phyloP scores from a whole-genome alignment of 2,888 invertebrate genomes.

The Trissoscelio sp. region DNA sequence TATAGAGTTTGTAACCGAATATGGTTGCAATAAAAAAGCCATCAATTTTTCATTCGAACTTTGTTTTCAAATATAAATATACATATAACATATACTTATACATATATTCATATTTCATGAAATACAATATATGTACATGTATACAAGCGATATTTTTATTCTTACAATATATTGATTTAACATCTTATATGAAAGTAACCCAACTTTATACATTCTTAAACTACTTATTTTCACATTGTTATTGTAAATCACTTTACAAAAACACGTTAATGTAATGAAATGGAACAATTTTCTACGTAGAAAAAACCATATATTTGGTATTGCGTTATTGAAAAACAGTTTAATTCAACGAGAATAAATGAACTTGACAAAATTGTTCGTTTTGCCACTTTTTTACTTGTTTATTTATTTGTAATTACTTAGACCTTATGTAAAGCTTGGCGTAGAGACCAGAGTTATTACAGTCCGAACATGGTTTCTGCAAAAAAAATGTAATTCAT shows the following conservation, averaged over 20 bases:
- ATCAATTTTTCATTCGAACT: too few species aligned
- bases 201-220: constrained; percentile 43
- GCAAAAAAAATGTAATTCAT: constrained; percentile 59
- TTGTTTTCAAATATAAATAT: too few species aligned
- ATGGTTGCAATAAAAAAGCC: too few species aligned
- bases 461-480: constrained; percentile 76
- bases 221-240: constrained; percentile 10
- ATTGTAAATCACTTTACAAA: constrained; percentile 42
- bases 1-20: too few species aligned
- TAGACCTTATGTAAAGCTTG: constrained; percentile 76
- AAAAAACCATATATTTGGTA: constrained; percentile 74
- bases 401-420: constrained; percentile 56
- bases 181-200: constrained; percentile 47
- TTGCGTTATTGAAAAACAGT: constrained; percentile 73
- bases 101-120: too few species aligned
- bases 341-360: constrained; percentile 75
- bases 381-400: constrained; percentile 70
- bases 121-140: too few species aligned
- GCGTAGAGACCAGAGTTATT: constrained; percentile 75
- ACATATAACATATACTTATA: too few species aligned
- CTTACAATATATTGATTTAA: constrained; percentile 38
- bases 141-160: constrained; percentile 22
- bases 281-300: constrained; percentile 60
- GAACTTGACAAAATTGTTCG: constrained; percentile 54
- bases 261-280: constrained; percentile 33